phyloP scores from a whole-genome alignment of 1,140 invertebrate genomes.

The Amyelois transitella region DNA sequence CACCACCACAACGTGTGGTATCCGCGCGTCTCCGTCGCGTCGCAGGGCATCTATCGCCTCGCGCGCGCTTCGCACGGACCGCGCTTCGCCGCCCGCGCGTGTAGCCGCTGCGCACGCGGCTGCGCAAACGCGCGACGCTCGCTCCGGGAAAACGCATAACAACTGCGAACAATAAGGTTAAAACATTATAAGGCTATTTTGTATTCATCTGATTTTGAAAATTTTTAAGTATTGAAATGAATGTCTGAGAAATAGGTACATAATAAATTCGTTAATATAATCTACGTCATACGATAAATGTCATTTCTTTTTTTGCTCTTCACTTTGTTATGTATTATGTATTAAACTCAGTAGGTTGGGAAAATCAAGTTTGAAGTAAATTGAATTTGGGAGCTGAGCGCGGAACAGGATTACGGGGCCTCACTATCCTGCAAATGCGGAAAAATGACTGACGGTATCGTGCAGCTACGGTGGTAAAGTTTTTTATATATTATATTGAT shows the following conservation, averaged over 20 bases:
- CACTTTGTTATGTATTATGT: neutral
- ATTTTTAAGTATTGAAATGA: too few species aligned
- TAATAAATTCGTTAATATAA: too few species aligned
- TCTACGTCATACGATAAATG: too few species aligned
- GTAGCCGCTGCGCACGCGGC: conserved; percentile 51
- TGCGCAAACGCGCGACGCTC: conserved; percentile 54
- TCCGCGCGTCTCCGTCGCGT: conserved; percentile 43
- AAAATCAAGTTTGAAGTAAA: neutral
- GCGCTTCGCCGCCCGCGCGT: conserved; percentile 51
- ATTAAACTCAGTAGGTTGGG: neutral
- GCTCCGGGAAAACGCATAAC: conserved; percentile 66
- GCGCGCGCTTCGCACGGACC: conserved; percentile 39
- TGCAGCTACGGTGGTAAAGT: neutral
- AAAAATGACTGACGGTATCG: neutral
- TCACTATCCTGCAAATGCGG: neutral
- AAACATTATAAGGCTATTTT: neutral
- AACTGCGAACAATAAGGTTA: conserved; percentile 26
- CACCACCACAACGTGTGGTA: conserved; percentile 54
- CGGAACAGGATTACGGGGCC: neutral
- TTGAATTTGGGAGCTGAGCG: neutral
- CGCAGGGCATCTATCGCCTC: conserved; percentile 56
- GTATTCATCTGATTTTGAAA: too few species aligned
- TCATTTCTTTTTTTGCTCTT: too few species aligned
- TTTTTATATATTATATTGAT: too few species aligned
- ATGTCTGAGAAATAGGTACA: too few species aligned